Conservation (phyloP, 1,140 invertebrate genomes). For the Ptiloglossa arizonensis region DNA sequence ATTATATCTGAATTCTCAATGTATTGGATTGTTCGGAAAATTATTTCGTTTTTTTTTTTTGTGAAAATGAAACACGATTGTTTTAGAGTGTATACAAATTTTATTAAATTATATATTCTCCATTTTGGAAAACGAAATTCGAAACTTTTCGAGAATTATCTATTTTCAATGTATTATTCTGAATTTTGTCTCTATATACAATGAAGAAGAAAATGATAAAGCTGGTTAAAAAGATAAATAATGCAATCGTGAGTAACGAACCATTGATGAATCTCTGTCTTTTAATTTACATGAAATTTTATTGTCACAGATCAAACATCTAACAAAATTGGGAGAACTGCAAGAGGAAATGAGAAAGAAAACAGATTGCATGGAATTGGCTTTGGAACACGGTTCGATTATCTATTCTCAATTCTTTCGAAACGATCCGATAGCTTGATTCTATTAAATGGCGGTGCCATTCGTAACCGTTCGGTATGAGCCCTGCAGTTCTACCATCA, state of each 20-base stretch:
- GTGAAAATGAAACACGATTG: no score
- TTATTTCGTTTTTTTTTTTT: no score
- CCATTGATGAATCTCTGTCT: not conserved
- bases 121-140: no score
- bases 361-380: slow-evolving; percentile 14
- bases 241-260: not conserved
- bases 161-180: no score
- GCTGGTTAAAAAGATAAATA: no score
- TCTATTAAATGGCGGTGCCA: slow-evolving; percentile 60
- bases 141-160: no score
- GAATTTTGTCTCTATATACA: no score
- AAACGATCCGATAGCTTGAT: slow-evolving; percentile 58
- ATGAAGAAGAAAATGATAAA: no score
- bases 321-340: not conserved
- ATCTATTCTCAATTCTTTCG: slow-evolving; percentile 59
- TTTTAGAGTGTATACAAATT: no score
- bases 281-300: slow-evolving; percentile 27
- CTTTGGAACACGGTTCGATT: slow-evolving; percentile 56
- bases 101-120: no score
- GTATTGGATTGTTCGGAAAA: no score
- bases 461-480: slow-evolving; percentile 49
- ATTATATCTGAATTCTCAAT: not conserved
- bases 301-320: slow-evolving; percentile 21
- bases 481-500: slow-evolving; percentile 42
- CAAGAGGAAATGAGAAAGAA: not conserved